Conservation (phyloP, 2,797 vertebrate genomes). For the Spheniscus humboldti region DNA sequence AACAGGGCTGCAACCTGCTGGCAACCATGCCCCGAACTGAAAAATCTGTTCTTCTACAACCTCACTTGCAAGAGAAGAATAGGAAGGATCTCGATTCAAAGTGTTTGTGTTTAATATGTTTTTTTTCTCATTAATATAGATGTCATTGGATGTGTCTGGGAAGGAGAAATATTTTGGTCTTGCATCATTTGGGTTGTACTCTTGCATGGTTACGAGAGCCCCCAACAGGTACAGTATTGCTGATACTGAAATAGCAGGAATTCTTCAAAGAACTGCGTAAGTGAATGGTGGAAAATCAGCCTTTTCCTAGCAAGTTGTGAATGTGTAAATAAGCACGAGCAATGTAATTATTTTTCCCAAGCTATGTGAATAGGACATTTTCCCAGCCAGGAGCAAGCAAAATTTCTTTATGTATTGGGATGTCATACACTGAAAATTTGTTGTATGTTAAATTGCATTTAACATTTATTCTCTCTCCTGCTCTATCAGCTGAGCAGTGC, state of each 20-base stretch:
- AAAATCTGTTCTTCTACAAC: background rate
- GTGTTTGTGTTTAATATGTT: background rate
- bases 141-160: background rate
- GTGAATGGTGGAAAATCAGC: background rate
- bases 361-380: background rate
- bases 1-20: background rate
- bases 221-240: background rate
- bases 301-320: background rate
- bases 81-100: background rate
- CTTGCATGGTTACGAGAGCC: background rate
- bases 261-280: background rate
- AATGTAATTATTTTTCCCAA: background rate
- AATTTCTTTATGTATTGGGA: background rate
- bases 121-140: background rate
- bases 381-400: background rate
- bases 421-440: background rate
- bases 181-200: background rate
- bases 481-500: background rate
- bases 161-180: background rate
- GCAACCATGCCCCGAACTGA: background rate
- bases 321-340: background rate
- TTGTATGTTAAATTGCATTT: background rate
- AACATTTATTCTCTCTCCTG: background rate
- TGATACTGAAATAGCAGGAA: background rate
- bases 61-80: background rate